phyloP scores from a whole-genome alignment of 2,797 vertebrate species.

The Selene dorsalis region DNA sequence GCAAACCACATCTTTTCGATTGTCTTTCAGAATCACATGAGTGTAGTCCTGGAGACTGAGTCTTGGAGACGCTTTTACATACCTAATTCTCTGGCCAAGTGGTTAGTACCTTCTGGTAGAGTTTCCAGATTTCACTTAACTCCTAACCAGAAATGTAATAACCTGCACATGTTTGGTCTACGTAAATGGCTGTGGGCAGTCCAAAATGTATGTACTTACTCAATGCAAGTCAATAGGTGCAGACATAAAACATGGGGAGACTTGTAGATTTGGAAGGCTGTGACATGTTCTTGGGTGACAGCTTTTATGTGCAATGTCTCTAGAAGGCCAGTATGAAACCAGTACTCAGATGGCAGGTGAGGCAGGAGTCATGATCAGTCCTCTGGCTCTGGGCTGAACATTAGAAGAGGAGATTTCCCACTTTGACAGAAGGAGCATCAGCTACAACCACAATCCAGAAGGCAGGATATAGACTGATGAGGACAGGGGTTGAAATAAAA shows the following conservation, averaged over 20 bases:
- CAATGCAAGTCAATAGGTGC: background rate
- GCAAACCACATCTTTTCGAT: background rate
- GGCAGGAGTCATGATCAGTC: background rate
- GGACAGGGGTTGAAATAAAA: constrained; percentile 18
- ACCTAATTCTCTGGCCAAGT: background rate
- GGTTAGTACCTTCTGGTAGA: background rate
- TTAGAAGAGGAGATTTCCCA: background rate
- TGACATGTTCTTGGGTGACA: background rate
- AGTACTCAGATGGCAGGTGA: background rate
- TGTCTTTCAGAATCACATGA: background rate
- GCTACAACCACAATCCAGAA: constrained; percentile 2
- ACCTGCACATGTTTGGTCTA: background rate
- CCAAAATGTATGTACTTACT: background rate
- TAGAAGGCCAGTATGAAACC: background rate
- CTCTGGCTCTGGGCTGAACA: background rate
- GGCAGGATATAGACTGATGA: background rate
- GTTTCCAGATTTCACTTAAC: background rate
- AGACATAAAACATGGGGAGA: background rate
- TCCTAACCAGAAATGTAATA: background rate
- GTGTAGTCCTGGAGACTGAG: background rate
- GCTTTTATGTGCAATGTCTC: background rate
- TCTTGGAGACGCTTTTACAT: background rate
- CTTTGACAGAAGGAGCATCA: background rate
- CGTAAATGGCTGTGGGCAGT: background rate
- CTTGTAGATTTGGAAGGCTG: background rate